Conservation (phyloP, 2,113 vertebrate genomes). For the Tichodroma muraria region DNA sequence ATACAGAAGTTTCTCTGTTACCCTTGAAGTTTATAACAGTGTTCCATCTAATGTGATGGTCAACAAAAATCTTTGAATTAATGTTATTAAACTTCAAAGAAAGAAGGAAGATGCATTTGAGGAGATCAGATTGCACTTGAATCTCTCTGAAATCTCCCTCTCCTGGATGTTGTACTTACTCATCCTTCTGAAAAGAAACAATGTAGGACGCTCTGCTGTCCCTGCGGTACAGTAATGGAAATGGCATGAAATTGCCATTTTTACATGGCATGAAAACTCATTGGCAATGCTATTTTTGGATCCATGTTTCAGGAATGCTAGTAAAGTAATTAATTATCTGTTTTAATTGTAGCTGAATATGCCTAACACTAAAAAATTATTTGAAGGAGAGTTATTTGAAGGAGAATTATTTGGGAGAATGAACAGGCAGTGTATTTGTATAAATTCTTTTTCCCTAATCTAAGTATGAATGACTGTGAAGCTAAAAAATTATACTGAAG, state of each 20-base stretch:
- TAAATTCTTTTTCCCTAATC: background rate
- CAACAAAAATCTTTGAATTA: background rate
- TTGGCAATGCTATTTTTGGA: background rate
- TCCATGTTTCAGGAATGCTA: background rate
- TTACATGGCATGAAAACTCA: background rate
- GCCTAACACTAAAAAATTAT: background rate
- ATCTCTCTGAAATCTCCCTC: background rate
- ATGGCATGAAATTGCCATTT: no score
- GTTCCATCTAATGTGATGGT: background rate
- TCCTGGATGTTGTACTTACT: background rate
- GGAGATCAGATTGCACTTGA: background rate
- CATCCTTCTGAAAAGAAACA: background rate
- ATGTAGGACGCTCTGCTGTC: background rate
- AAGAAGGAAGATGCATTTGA: background rate
- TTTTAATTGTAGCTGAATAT: background rate
- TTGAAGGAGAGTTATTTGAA: no score
- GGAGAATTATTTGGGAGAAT: background rate
- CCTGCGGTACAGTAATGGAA: background rate
- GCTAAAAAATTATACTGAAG: background rate
- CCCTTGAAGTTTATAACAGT: background rate
- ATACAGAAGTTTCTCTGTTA: background rate
- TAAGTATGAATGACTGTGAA: background rate
- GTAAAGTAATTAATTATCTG: background rate
- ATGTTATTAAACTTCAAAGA: background rate
- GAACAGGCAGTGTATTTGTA: background rate